Percentiles rank a stretch among this genome's conserved stretches.
Conservation (phyloP, 2,888 invertebrate genomes). For the Spilosoma lubricipeda region DNA sequence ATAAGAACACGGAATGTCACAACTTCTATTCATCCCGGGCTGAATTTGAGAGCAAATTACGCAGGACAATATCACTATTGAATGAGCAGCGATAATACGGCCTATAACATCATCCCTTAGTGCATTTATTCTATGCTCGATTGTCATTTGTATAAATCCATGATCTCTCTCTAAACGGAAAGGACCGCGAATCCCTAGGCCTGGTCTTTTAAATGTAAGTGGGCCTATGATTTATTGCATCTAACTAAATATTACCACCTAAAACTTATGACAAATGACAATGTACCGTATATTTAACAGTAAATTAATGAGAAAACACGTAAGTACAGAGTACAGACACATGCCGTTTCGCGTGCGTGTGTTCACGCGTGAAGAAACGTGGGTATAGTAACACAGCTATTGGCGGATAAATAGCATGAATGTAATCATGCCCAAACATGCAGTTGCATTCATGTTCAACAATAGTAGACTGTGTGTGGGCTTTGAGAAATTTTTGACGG, state of each 20-base stretch:
- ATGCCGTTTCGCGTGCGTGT: conserved; percentile 3
- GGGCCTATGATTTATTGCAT: neutral
- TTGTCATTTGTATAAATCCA: too few species aligned
- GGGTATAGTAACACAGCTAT: neutral
- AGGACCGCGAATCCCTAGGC: too few species aligned
- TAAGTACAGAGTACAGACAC: neutral
- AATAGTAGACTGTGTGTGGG: neutral
- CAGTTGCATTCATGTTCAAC: neutral
- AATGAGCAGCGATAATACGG: too few species aligned
- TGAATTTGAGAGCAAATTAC: too few species aligned
- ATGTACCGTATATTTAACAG: neutral
- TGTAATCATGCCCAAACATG: conserved; percentile 3
- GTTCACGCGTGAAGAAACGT: conserved; percentile 10
- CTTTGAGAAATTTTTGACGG: neutral
- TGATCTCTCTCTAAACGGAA: too few species aligned
- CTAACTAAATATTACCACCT: neutral
- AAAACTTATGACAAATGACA: neutral
- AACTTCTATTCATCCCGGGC: too few species aligned
- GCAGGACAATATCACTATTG: too few species aligned
- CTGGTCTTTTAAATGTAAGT: neutral
- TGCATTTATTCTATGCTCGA: too few species aligned
- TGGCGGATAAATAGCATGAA: neutral
- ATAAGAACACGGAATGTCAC: too few species aligned
- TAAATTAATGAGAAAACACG: neutral
- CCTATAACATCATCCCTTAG: too few species aligned